Base-by-base conservation (phyloP, 2,888 invertebrate species). In the Epistrophe eligans region DNA sequence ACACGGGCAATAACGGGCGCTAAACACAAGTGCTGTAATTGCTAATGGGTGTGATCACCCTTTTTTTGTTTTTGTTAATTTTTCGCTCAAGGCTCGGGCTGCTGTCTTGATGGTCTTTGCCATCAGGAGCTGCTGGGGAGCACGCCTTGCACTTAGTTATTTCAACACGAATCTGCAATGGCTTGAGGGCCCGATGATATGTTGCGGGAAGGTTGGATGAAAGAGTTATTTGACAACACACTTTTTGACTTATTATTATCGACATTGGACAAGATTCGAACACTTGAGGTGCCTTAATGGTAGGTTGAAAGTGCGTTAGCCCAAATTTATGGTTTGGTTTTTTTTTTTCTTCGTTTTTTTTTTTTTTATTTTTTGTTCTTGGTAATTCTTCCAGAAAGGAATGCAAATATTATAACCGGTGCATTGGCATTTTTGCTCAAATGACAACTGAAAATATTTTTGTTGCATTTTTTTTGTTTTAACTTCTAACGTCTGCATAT, bases 221-320 rank as follows among this genome's bases (percentile, higher is more conserved):
- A 82, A 73, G 74, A 50, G 52, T 77, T 82, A 71, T 87, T 87
- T 87, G 82, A 74, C 77, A 82, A 74, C 79, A 87, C 76, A 72
- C 55, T 70, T 82, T 71, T 82, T 71, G 66, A 67, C 76, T 83
- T 60, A 72, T 84, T 79, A 82, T 76, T 73, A 83, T 67, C 71
- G 66, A 83, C 79, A 76, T 48, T 67, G 74, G 64, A 60, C 83
- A 83, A 72, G 76, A 87, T 79, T 87, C 79, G 48, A 83, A 83
- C 83, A 83, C 79, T 82, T 87, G 64, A 82, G 71, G 79, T 81
- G 77, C 50, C 70, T 83, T 87, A 87, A 87, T 87, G 70, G 72
- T 28, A 83, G 83, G 79, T 79, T 77, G 11, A 50, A 8, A 52
- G 58, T 66, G 66, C 45, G 60, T 64, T 57, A 50, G 40, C 55